Evolutionary conservation across 2,113 vertebrate species (phyloP).

Genomic region (Cardinalis cardinalis): DNA sequence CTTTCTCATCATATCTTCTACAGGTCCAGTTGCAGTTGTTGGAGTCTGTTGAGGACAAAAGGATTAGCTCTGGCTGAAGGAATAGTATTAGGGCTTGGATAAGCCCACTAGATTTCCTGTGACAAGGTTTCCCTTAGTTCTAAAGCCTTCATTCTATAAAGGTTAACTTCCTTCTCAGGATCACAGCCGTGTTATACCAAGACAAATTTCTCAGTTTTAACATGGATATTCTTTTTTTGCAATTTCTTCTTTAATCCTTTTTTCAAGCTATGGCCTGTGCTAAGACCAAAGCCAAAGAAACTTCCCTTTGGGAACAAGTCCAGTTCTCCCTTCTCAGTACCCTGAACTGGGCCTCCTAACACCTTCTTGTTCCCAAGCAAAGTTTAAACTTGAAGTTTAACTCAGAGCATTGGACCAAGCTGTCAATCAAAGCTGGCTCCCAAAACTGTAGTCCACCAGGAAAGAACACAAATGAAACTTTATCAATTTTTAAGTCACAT

Average conservation of each 20-base stretch:
- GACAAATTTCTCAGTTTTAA: background rate
- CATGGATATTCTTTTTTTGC: background rate
- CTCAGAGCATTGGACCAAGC: background rate
- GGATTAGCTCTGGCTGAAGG: background rate
- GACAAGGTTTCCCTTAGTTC: background rate
- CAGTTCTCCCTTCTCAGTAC: background rate
- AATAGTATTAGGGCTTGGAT: background rate
- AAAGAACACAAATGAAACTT: background rate
- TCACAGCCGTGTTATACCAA: background rate
- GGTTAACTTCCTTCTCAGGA: background rate
- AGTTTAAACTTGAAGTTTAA: background rate
- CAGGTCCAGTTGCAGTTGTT: background rate
- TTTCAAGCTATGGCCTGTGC: background rate
- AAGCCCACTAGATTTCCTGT: background rate
- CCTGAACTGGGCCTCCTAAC: background rate
- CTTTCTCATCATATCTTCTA: background rate
- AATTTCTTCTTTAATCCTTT: background rate
- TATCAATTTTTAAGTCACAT: background rate
- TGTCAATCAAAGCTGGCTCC: background rate
- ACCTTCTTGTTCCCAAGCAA: background rate
- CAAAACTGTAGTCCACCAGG: background rate
- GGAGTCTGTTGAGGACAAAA: background rate
- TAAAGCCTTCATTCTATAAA: background rate
- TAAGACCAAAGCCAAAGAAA: background rate
- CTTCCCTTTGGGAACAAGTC: background rate